Evolutionary conservation across 2,888 invertebrate species (phyloP).

Genomic region (Andrena dorsata): DNA sequence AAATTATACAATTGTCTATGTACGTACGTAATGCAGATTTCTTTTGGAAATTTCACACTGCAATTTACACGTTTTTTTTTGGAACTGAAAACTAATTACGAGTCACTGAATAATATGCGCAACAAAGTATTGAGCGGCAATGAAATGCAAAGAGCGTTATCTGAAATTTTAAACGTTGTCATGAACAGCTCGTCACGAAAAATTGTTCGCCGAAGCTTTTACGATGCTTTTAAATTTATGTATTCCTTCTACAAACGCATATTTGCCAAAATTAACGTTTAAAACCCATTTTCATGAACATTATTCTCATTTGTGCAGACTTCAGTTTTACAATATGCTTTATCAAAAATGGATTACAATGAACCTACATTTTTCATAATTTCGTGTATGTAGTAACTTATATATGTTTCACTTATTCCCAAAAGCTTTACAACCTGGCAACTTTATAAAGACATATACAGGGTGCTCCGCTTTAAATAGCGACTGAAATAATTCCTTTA

Average conservation of each 20-base stretch:
- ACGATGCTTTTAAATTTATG: background rate
- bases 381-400: background rate
- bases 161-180: background rate
- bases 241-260: background rate
- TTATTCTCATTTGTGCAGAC: background rate
- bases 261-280: background rate
- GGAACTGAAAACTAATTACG: background rate
- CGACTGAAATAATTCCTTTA: no score
- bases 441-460: no score
- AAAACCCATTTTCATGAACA: background rate
- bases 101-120: background rate
- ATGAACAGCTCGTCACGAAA: background rate
- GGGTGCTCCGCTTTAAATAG: no score
- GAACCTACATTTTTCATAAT: background rate
- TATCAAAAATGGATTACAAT: background rate
- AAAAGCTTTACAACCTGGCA: no score
- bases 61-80: background rate
- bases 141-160: background rate
- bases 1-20: no score
- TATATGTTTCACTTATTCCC: no score
- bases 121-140: background rate
- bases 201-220: background rate
- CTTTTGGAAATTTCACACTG: background rate
- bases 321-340: background rate
- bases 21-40: background rate